phyloP scores from a whole-genome alignment of 2,797 vertebrate genomes.

The Scarus forsteni region DNA sequence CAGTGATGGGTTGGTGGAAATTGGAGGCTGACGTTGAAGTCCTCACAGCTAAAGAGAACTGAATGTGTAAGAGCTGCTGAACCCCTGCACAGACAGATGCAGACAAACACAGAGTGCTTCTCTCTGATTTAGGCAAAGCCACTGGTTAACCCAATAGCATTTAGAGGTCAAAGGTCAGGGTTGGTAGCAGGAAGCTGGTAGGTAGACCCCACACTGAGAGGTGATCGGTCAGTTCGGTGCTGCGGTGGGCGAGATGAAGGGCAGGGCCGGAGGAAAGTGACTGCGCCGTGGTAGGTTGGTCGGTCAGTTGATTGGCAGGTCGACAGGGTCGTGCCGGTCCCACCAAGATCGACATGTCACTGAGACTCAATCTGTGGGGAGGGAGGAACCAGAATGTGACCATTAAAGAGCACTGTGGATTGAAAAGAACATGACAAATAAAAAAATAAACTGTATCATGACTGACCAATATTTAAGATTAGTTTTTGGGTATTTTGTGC shows the following conservation, averaged over 20 bases:
- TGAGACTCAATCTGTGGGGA: slow-evolving; percentile 92
- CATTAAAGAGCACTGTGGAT: background rate
- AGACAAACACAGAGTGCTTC: slow-evolving; percentile 73
- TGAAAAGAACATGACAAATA: too few species aligned
- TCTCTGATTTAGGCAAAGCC: slow-evolving; percentile 61
- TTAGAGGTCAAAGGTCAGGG: slow-evolving; percentile 60
- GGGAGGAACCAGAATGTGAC: slow-evolving; percentile 40
- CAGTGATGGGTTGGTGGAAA: slow-evolving; percentile 8
- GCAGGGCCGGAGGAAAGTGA: slow-evolving; percentile 86
- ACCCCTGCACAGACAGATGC: slow-evolving; percentile 59
- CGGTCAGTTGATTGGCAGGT: slow-evolving; percentile 70
- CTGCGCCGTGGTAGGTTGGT: slow-evolving; percentile 85
- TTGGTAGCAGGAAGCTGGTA: slow-evolving; percentile 64
- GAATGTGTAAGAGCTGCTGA: slow-evolving; percentile 47
- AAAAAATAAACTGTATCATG: too few species aligned
- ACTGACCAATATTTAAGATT: too few species aligned
- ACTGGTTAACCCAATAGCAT: slow-evolving; percentile 49
- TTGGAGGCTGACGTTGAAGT: slow-evolving; percentile 17
- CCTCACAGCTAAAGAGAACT: slow-evolving; percentile 35
- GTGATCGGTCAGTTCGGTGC: slow-evolving; percentile 78
- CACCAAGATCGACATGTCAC: slow-evolving; percentile 85
- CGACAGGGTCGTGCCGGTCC: slow-evolving; percentile 79
- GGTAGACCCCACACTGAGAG: slow-evolving; percentile 83
- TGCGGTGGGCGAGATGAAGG: slow-evolving; percentile 83
- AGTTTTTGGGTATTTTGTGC: too few species aligned